Evolutionary conservation across 2,888 invertebrate genomes (phyloP), one percentile per base, ranked within the genome.

Genomic region (Pristionchus entomophagus): DNA sequence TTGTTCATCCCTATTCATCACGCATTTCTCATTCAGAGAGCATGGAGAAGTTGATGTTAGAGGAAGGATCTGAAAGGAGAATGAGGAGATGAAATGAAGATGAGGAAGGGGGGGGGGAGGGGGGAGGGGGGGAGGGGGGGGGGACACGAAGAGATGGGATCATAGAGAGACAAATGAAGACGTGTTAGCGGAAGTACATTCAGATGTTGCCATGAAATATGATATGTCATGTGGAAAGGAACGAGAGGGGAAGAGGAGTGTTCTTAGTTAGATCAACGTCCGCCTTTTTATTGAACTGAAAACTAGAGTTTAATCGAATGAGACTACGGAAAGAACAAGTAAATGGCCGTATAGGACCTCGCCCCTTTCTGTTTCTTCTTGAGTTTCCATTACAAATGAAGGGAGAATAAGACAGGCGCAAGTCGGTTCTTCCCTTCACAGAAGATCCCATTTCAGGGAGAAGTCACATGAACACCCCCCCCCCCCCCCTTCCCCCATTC

Each of bases 401-500:
- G 56, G 26, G 38, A 35, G 59, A 6, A 59, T 29, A 59, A 80
- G 8, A 22, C 32, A n/a, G 8, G 26, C 65, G 26, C 19, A 49
- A 51, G n/a, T 78, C 51, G n/a, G n/a, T 17, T 5, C 22, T 19
- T 17, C 51, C 51, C 22, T 22, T 49, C 77, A 26, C 41, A 88
- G 87, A 29, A 29, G 38, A 87, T 53, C 17, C 83, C 87, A 56
- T 89, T 88, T 53, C 35, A 38, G 22, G 29, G 2, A 10, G 12
- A 32, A 29, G 1, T 62, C 26, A 5, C 56, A 56, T 56, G n/a
- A 56, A 56, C 2, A 29, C 51, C 22, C 51, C 14, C 3, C 3
- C 51, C 22, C 51, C 19, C 26, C 10, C 2, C 12, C 56, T 26
- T n/a, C n/a, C n/a, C 8, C 17, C 22, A 5, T 17, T 17, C 56